These are phyloP conservation scores for Agapostemon virescens DNA, from an alignment of 2,888 invertebrate genomes.

Conservation along the genomic window DNA sequence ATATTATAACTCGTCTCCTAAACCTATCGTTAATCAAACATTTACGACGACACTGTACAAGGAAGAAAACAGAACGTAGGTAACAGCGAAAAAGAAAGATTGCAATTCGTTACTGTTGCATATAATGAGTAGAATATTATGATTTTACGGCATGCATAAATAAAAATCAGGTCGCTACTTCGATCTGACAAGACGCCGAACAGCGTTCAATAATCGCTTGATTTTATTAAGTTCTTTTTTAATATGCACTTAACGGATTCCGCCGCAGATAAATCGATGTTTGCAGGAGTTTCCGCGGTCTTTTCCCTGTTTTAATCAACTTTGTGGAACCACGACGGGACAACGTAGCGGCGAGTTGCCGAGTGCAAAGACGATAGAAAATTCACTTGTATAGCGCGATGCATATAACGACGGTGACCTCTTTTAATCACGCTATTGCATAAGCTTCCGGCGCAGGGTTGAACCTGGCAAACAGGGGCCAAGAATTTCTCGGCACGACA, in stretches of 20 bases:
- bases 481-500: constrained; percentile 60
- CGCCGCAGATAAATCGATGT: constrained; percentile 1
- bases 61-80: too few species aligned
- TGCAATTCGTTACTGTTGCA: too few species aligned
- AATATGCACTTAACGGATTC: not conserved
- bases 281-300: not conserved
- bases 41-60: too few species aligned
- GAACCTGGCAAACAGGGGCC: constrained; percentile 53
- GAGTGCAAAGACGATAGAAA: constrained; percentile 30
- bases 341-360: not conserved
- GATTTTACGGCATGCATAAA: not conserved
- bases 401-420: constrained; percentile 48
- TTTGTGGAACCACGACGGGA: not conserved
- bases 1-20: too few species aligned
- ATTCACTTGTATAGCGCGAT: constrained; percentile 26
- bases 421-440: constrained; percentile 46
- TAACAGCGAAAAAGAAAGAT: too few species aligned
- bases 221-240: not conserved
- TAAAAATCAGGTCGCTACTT: not conserved
- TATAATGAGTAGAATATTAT: not conserved
- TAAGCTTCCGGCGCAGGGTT: constrained; percentile 47
- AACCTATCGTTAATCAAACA: too few species aligned
- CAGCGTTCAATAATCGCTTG: not conserved
- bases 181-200: not conserved
- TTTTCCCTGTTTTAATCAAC: not conserved